A percentile compares a stretch with the other conserved stretches of the same genome.
These are phyloP conservation scores for Cherax quadricarinatus DNA, from an alignment of 1,140 invertebrate species.

Conservation along the genomic window DNA sequence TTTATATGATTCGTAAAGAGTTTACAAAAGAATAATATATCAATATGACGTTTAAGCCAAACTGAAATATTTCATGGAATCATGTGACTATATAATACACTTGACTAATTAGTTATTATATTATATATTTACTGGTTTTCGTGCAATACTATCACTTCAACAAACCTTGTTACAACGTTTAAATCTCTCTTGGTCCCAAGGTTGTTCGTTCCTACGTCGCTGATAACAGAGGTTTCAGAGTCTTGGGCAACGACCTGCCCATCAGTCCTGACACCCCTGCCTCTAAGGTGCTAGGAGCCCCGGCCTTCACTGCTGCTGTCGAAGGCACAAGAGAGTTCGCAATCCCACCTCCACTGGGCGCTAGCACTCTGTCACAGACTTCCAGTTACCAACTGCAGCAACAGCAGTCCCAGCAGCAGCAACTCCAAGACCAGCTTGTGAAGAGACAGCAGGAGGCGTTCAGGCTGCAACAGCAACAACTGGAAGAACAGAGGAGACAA, in stretches of 20 bases:
- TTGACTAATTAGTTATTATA: too few relatives aligned
- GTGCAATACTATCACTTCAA: not conserved
- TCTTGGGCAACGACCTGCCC: conserved; percentile 71
- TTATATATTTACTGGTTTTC: too few relatives aligned
- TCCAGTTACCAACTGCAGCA: conserved; percentile 4
- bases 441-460: not conserved
- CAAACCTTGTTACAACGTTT: not conserved
- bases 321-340: conserved; percentile 64
- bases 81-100: too few relatives aligned
- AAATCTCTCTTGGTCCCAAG: conserved; percentile 7
- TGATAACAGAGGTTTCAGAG: conserved; percentile 67
- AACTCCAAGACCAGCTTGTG: not conserved
- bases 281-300: conserved; percentile 48
- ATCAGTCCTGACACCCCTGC: conserved; percentile 71
- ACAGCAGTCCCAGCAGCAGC: conserved; percentile 1
- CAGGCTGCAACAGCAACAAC: conserved; percentile 40
- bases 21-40: too few relatives aligned
- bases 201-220: conserved; percentile 72
- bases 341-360: conserved; percentile 45
- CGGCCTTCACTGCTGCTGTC: conserved; percentile 65
- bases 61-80: too few relatives aligned
- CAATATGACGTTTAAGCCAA: too few relatives aligned
- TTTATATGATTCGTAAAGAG: too few relatives aligned
- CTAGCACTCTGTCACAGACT: not conserved
- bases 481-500: not conserved